Evolutionary conservation across 2,113 vertebrate genomes (phyloP).

Genomic region (Pitta sordida): DNA sequence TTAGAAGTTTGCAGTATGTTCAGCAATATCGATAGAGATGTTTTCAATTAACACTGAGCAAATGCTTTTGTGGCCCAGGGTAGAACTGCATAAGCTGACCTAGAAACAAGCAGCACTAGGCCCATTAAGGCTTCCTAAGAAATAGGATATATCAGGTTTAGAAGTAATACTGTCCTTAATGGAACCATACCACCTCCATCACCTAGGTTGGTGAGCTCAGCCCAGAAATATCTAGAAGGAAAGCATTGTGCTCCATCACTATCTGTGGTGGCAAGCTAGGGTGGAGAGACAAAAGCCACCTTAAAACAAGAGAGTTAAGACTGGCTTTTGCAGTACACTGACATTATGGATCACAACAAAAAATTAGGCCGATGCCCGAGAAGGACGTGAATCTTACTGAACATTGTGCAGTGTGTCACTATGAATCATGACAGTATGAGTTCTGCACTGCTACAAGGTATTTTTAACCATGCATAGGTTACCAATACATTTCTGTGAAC

Average conservation of each 20-base stretch:
- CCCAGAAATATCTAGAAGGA: background rate
- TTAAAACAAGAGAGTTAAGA: background rate
- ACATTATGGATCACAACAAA: background rate
- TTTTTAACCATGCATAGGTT: background rate
- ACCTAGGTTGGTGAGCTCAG: background rate
- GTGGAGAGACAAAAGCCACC: background rate
- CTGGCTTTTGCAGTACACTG: background rate
- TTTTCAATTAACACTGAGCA: background rate
- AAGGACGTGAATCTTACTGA: background rate
- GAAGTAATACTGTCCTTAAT: background rate
- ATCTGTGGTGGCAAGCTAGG: background rate
- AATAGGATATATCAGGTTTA: background rate
- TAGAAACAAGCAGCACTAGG: background rate
- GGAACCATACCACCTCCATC: rapidly evolving
- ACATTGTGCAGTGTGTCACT: constrained; percentile 11
- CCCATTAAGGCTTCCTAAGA: background rate
- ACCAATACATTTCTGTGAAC: background rate
- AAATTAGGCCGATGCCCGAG: background rate
- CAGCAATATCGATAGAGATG: background rate
- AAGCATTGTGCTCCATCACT: background rate
- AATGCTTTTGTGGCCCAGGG: background rate
- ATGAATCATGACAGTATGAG: constrained; percentile 7
- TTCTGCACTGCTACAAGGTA: background rate
- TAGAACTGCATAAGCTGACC: background rate
- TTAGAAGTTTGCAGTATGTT: background rate